Evolutionary conservation across 1,140 invertebrate species (phyloP).

Genomic region (Zaprionus gabonicus): DNA sequence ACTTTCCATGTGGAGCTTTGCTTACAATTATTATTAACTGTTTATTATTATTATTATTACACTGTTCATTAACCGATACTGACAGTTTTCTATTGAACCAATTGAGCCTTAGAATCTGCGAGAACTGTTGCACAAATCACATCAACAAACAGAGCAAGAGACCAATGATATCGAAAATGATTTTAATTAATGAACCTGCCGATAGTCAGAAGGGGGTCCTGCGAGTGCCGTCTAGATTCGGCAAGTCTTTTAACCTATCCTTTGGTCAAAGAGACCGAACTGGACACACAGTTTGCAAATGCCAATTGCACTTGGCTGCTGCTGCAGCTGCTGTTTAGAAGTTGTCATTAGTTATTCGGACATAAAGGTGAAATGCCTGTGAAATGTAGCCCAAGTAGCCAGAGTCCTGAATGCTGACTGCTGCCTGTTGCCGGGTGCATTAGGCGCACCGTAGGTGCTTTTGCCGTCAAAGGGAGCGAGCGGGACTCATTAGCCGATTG

Average conservation of each 20-base stretch:
- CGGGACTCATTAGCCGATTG: conserved; percentile 54
- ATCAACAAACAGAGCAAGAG: background rate
- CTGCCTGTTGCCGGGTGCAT: no score
- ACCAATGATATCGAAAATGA: background rate
- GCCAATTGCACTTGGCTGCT: conserved; percentile 3
- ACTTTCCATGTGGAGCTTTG: background rate
- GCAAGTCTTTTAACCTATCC: background rate
- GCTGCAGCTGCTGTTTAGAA: conserved; percentile 14
- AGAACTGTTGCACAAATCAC: no score
- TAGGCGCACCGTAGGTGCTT: background rate
- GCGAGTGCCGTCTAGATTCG: background rate
- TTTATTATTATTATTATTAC: no score
- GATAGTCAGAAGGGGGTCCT: background rate
- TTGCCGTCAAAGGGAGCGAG: conserved; percentile 39
- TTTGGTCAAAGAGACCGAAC: conserved; percentile 1
- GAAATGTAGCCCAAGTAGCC: background rate
- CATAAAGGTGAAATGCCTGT: background rate
- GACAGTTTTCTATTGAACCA: no score
- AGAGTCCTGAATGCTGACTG: background rate
- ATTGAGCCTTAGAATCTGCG: no score
- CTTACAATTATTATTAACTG: no score
- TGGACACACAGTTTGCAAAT: conserved; percentile 5
- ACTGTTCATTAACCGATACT: no score
- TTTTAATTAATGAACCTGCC: background rate
- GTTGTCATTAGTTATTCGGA: conserved; percentile 31